Conservation (phyloP, 2,888 invertebrate species). For the Drosophila lutescens region DNA sequence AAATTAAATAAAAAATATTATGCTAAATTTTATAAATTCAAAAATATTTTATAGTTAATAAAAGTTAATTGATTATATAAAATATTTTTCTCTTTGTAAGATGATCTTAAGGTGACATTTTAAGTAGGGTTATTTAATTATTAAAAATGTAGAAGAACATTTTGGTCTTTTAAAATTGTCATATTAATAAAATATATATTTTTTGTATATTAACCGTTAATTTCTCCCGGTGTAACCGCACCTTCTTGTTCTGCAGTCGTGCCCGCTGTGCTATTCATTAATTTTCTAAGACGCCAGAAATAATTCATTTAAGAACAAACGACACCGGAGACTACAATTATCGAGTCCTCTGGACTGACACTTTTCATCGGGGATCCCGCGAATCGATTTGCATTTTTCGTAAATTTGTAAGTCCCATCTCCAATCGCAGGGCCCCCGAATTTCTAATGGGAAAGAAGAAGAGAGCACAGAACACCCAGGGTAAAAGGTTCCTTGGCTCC, state of each 20-base stretch:
- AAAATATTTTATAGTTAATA: no score
- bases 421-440: constrained; percentile 7
- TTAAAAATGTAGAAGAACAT: no score
- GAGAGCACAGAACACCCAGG: constrained; percentile 19
- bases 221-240: constrained; percentile 20
- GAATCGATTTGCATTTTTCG: constrained; percentile 40
- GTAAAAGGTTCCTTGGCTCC: constrained; percentile 7
- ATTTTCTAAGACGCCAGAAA: constrained; percentile 83
- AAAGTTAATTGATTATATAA: no score
- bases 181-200: no score
- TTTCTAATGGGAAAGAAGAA: constrained; percentile 20
- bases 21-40: not conserved
- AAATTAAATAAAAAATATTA: not conserved
- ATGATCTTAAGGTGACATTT: no score
- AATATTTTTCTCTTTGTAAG: no score
- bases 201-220: not conserved
- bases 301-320: constrained; percentile 81
- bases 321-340: constrained; percentile 23
- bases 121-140: no score
- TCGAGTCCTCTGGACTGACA: constrained; percentile 32
- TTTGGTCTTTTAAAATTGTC: no score
- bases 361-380: constrained; percentile 22
- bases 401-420: constrained; percentile 26
- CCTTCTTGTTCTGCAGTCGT: constrained; percentile 38
- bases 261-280: constrained; percentile 79